Percentiles rank a stretch among this genome's conserved stretches.
phyloP scores from a whole-genome alignment of 2,888 invertebrate species.

The Lepidonotus clava region DNA sequence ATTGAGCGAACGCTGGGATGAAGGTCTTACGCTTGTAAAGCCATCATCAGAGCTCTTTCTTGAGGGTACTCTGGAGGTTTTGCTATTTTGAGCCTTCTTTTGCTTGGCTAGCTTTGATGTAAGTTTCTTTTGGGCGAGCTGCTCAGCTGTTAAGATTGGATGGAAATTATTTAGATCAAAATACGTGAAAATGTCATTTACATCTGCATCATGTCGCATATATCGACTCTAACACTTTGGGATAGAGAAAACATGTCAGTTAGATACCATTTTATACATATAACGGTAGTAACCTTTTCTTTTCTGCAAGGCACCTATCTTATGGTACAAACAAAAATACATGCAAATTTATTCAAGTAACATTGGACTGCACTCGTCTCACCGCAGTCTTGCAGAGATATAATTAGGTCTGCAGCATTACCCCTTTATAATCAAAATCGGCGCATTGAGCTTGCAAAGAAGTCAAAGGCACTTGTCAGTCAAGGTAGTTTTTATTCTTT shows the following conservation, averaged over 20 bases:
- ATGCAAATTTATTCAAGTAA: not conserved
- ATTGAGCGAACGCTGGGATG: not conserved
- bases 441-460: too few species aligned
- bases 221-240: too few species aligned
- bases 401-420: too few species aligned
- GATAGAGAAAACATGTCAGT: too few species aligned
- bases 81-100: not conserved
- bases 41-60: slow-evolving; percentile 20
- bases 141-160: slow-evolving; percentile 28
- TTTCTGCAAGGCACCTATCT: not conserved
- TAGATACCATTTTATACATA: too few species aligned
- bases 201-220: too few species aligned
- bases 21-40: not conserved
- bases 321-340: not conserved
- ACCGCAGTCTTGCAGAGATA: too few species aligned
- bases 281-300: too few species aligned
- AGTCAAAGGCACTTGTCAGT: not conserved
- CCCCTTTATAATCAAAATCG: too few species aligned
- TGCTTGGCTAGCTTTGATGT: slow-evolving; percentile 36
- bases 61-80: not conserved
- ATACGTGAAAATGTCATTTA: too few species aligned
- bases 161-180: too few species aligned
- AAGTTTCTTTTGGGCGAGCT: slow-evolving; percentile 34
- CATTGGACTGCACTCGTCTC: not conserved
- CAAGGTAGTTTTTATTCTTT: not conserved